phyloP scores from a whole-genome alignment of 2,797 vertebrate species.

The Pseudochaenichthys georgianus region DNA sequence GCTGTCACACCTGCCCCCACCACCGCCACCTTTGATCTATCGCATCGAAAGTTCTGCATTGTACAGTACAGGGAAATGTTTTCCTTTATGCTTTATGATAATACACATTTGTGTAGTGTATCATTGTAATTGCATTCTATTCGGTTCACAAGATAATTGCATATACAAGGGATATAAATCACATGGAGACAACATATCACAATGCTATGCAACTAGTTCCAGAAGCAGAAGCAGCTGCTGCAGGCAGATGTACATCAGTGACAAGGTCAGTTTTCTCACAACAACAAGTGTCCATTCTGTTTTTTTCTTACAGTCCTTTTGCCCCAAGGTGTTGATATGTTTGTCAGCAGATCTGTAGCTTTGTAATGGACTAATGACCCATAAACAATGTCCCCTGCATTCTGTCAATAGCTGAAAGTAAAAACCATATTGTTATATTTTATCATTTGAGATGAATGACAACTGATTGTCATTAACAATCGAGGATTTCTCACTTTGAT shows the following conservation, averaged over 20 bases:
- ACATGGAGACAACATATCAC: not conserved
- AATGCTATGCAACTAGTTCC: conserved; percentile 10
- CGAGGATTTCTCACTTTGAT: too few species aligned
- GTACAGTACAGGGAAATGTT: conserved; percentile 3
- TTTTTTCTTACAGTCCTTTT: conserved; percentile 5
- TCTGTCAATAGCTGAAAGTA: not conserved
- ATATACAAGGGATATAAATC: conserved; percentile 21
- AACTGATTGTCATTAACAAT: not conserved
- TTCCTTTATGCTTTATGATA: conserved; percentile 10
- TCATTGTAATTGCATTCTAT: conserved; percentile 34
- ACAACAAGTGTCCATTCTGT: conserved; percentile 15
- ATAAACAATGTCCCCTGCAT: not conserved
- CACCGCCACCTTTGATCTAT: conserved; percentile 43
- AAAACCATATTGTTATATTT: not conserved
- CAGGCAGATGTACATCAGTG: not conserved
- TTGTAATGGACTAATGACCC: conserved; percentile 10
- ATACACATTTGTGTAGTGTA: conserved; percentile 9
- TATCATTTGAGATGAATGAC: not conserved
- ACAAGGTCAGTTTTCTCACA: conserved; percentile 11
- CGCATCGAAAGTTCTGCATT: conserved; percentile 23
- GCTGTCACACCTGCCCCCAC: conserved; percentile 60
- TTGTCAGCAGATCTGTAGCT: conserved; percentile 37
- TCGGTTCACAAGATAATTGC: conserved; percentile 6
- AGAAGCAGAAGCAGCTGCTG: not conserved
- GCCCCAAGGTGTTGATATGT: conserved; percentile 34